Conservation (phyloP, 1,140 invertebrate species). For the Sinonovacula constricta region DNA sequence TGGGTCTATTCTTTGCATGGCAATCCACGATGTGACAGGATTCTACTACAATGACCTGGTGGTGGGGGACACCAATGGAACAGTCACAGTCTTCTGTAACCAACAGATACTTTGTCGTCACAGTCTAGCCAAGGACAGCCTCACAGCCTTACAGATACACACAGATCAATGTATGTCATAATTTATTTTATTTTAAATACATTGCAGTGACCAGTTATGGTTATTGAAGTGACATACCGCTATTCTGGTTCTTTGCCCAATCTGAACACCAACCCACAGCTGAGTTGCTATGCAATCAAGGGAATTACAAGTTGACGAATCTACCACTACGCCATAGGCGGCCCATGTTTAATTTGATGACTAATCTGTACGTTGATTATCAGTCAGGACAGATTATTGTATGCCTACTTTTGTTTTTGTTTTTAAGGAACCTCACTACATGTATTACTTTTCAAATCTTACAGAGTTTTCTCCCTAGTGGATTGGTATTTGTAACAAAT, state of each 20-base stretch:
- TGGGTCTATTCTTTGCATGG: slow-evolving; percentile 71
- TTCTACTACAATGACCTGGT: slow-evolving; percentile 70
- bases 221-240: neutral
- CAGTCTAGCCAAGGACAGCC: slow-evolving; percentile 60
- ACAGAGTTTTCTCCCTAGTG: too few relatives aligned
- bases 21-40: slow-evolving; percentile 70
- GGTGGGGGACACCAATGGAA: slow-evolving; percentile 69
- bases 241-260: neutral
- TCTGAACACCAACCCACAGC: neutral
- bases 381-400: neutral
- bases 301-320: too few relatives aligned
- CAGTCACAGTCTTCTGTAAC: slow-evolving; percentile 72
- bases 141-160: slow-evolving; percentile 63
- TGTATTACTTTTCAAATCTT: too few relatives aligned
- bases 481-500: too few relatives aligned
- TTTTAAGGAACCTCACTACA: too few relatives aligned
- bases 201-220: too few relatives aligned
- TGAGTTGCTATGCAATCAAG: too few relatives aligned
- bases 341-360: neutral
- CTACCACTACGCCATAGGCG: too few relatives aligned
- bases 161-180: slow-evolving; percentile 66
- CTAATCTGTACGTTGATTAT: neutral
- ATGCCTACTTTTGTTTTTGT: too few relatives aligned
- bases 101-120: slow-evolving; percentile 72
- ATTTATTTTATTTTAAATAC: slow-evolving; percentile 12